Evolutionary conservation across 2,113 vertebrate species (phyloP).

Genomic region (Pithys albifrons): DNA sequence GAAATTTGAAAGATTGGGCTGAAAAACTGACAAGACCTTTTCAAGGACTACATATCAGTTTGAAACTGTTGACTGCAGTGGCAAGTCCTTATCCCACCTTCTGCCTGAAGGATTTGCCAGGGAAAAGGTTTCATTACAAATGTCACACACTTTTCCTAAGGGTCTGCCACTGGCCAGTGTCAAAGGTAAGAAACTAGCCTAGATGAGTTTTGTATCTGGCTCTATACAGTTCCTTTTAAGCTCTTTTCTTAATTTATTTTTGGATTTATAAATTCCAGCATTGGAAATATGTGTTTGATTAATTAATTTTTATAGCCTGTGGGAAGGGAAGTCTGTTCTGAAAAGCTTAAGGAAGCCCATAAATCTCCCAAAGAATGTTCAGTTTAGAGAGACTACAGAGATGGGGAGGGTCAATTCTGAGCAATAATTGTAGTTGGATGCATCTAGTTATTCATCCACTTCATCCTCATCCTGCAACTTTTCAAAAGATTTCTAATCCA

Average conservation of each 20-base stretch:
- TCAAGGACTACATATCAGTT: background rate
- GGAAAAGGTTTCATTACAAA: background rate
- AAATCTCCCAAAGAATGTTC: background rate
- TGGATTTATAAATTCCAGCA: background rate
- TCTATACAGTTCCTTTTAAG: background rate
- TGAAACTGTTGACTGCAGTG: background rate
- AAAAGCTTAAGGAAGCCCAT: background rate
- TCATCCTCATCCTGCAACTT: background rate
- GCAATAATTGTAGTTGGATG: background rate
- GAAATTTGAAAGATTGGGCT: background rate
- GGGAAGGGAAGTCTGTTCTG: background rate
- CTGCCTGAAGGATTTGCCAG: background rate
- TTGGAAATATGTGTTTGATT: constrained; percentile 7
- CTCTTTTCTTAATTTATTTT: background rate
- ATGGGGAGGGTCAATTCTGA: background rate
- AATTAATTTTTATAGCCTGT: constrained; percentile 1
- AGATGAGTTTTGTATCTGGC: background rate
- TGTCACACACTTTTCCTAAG: background rate
- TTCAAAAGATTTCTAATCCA: background rate
- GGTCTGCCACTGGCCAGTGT: background rate
- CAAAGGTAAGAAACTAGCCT: background rate
- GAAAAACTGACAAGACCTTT: background rate
- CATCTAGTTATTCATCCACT: background rate
- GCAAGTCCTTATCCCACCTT: background rate
- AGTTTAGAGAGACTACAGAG: background rate